These are phyloP conservation scores for Dione juno DNA, from an alignment of 2,888 invertebrate genomes.

Conservation along the genomic window DNA sequence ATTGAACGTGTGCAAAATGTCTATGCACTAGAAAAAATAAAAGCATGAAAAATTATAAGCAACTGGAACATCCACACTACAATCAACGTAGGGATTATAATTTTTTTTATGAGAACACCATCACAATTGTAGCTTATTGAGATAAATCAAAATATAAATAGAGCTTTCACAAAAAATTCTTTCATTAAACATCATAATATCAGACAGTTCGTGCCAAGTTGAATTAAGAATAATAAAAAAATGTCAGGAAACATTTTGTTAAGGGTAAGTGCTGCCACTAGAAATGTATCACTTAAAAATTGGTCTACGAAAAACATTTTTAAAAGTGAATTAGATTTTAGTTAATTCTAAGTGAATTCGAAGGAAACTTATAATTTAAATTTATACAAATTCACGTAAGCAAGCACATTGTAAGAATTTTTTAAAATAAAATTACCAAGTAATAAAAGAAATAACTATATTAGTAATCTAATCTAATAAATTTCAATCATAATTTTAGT, in stretches of 20 bases:
- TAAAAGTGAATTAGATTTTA: too few species aligned
- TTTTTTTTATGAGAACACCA: conserved; percentile 62
- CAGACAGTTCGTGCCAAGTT: not conserved
- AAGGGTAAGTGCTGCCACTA: conserved; percentile 39
- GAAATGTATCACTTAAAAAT: not conserved
- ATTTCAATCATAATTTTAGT: too few species aligned
- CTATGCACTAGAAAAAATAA: too few species aligned
- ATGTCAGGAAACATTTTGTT: conserved; percentile 41
- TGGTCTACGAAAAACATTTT: too few species aligned
- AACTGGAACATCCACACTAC: conserved; percentile 52
- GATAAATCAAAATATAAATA: conserved; percentile 70
- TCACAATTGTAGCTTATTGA: conserved; percentile 57
- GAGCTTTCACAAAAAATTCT: conserved; percentile 48
- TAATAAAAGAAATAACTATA: too few species aligned
- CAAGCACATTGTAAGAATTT: too few species aligned
- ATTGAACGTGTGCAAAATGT: too few species aligned
- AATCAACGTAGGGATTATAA: conserved; percentile 50
- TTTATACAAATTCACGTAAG: too few species aligned
- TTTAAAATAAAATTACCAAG: too few species aligned
- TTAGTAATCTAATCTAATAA: too few species aligned
- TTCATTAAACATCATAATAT: conserved; percentile 48
- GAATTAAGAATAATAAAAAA: conserved; percentile 9
- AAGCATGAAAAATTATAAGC: not conserved
- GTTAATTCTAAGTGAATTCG: too few species aligned
- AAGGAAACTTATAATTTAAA: too few species aligned